These are phyloP conservation scores for Schizopygopsis malacanthus DNA, from an alignment of 2,797 vertebrate genomes.

Conservation along the genomic window DNA sequence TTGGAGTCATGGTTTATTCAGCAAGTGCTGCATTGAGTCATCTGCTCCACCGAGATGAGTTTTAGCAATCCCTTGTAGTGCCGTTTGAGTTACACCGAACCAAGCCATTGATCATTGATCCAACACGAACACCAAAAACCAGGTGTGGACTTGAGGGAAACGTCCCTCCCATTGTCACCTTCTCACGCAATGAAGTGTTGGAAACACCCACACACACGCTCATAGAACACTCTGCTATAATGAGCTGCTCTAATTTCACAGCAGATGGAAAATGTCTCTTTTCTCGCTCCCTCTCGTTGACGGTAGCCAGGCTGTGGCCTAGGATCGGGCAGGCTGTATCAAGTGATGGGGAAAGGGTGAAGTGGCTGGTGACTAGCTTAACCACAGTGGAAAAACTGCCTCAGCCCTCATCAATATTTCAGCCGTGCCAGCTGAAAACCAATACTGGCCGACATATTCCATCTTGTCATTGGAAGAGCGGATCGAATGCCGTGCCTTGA, in stretches of 20 bases:
- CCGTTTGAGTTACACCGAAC: constrained; percentile 6
- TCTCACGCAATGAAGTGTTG: neutral
- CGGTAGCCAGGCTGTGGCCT: constrained; percentile 52
- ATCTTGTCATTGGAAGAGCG: constrained; percentile 85
- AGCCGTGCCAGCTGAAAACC: constrained; percentile 87
- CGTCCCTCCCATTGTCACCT: constrained; percentile 9
- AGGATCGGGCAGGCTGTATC: constrained; percentile 65
- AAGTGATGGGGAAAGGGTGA: constrained; percentile 80
- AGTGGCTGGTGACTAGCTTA: constrained; percentile 70
- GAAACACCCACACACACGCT: constrained; percentile 9
- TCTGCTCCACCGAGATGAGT: constrained; percentile 28
- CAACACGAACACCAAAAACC: neutral
- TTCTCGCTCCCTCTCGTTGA: constrained; percentile 63
- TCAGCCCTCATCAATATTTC: constrained; percentile 95
- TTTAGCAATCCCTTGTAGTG: neutral
- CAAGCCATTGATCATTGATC: constrained; percentile 42
- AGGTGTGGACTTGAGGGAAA: constrained; percentile 22
- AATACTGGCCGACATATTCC: constrained; percentile 88
- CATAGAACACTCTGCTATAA: constrained; percentile 77
- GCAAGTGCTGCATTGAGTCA: constrained; percentile 25
- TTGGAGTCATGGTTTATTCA: constrained; percentile 49
- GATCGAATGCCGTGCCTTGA: constrained; percentile 84
- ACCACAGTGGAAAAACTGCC: constrained; percentile 91
- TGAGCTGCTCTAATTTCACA: constrained; percentile 82
- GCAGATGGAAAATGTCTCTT: constrained; percentile 81